Evolutionary conservation across 1,140 invertebrate genomes (phyloP).

Genomic region (Papilio machaon): DNA sequence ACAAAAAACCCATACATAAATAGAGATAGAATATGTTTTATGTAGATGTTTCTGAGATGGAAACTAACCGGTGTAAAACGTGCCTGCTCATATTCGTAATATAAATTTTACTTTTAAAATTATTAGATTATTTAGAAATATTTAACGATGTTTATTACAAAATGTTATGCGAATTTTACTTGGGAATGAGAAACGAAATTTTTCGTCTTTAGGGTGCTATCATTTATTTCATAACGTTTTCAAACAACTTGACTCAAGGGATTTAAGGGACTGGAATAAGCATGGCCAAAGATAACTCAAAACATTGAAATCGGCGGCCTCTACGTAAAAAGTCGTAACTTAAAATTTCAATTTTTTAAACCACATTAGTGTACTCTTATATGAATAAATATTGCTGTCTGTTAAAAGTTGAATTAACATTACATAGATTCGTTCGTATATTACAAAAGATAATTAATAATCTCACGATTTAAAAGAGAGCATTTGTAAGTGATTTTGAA

Average conservation of each 20-base stretch:
- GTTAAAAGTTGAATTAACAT: no score
- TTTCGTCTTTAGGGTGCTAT: constrained; percentile 18
- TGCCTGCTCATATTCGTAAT: not conserved
- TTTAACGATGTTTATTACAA: not conserved
- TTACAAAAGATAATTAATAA: no score
- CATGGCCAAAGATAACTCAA: constrained; percentile 4
- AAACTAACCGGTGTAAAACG: constrained; percentile 23
- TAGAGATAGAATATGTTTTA: no score
- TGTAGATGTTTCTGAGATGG: no score
- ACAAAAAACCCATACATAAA: no score
- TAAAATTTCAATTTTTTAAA: not conserved
- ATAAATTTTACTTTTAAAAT: not conserved
- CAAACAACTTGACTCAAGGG: constrained; percentile 28
- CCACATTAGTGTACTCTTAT: no score
- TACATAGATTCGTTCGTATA: no score
- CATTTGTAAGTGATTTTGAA: no score
- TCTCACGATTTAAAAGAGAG: no score
- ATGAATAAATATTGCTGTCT: no score
- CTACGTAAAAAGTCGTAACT: not conserved
- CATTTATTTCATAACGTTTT: constrained; percentile 31
- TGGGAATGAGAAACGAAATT: constrained; percentile 9
- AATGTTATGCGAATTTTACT: not conserved
- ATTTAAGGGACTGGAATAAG: constrained; percentile 19
- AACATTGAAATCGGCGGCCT: not conserved
- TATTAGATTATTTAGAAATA: not conserved